phyloP scores from a whole-genome alignment of 1,140 invertebrate genomes.

The Papilio helenus region DNA sequence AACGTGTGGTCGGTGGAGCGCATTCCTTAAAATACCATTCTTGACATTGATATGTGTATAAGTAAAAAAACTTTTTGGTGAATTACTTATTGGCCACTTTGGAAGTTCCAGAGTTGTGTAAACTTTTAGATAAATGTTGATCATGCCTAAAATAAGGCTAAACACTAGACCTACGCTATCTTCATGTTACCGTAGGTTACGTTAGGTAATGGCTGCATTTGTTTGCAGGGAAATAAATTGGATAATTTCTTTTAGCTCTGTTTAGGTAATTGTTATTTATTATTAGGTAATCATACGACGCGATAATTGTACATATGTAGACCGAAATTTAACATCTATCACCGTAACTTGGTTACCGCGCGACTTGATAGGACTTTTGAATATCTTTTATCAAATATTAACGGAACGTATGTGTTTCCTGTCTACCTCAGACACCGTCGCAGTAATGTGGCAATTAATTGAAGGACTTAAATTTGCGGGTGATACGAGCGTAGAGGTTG shows the following conservation, averaged over 20 bases:
- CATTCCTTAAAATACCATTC: too few species aligned
- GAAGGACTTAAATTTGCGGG: constrained; percentile 13
- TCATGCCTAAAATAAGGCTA: too few species aligned
- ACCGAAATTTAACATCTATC: background rate
- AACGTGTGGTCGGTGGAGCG: too few species aligned
- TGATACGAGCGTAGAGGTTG: background rate
- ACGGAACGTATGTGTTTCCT: constrained; percentile 9
- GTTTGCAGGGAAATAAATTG: background rate
- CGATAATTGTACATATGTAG: constrained; percentile 5
- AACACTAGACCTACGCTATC: background rate
- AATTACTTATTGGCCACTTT: too few species aligned
- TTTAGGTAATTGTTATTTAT: constrained; percentile 21
- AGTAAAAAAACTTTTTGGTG: too few species aligned
- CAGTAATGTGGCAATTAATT: background rate
- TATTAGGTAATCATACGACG: background rate
- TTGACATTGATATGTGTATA: too few species aligned
- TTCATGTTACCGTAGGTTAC: background rate
- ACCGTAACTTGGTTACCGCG: constrained; percentile 13
- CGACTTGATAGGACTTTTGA: background rate
- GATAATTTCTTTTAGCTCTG: background rate
- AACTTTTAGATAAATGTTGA: too few species aligned
- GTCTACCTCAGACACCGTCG: constrained; percentile 24
- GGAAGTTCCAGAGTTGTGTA: too few species aligned
- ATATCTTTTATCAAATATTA: background rate
- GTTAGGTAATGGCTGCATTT: background rate